Evolutionary conservation across 2,113 vertebrate species (phyloP).

Genomic region (Fukomys damarensis): DNA sequence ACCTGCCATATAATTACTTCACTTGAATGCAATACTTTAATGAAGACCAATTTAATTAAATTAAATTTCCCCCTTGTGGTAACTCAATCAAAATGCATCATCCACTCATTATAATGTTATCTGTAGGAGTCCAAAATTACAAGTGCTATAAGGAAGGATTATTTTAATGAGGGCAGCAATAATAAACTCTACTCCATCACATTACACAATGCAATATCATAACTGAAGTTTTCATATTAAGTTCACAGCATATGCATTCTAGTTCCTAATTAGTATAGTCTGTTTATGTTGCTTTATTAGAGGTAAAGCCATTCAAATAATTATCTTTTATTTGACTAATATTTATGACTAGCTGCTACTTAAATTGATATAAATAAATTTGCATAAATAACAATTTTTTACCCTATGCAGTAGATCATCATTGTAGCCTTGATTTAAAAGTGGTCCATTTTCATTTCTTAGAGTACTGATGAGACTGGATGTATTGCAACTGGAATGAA

Average conservation of each 20-base stretch:
- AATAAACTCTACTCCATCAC: constrained; percentile 83
- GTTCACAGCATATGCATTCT: constrained; percentile 77
- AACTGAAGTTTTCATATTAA: constrained; percentile 81
- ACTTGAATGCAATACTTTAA: constrained; percentile 88
- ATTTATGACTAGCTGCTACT: constrained; percentile 76
- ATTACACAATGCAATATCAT: constrained; percentile 80
- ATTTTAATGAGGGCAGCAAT: constrained; percentile 85
- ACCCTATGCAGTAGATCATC: constrained; percentile 59
- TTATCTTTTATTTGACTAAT: constrained; percentile 79
- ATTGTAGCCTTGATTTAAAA: constrained; percentile 58
- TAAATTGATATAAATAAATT: constrained; percentile 76
- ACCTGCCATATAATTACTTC: constrained; percentile 87
- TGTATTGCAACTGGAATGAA: neutral
- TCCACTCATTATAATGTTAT: constrained; percentile 88
- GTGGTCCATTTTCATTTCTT: constrained; percentile 18
- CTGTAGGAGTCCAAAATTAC: constrained; percentile 85
- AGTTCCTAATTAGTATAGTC: constrained; percentile 80
- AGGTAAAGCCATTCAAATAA: constrained; percentile 76
- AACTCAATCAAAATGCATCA: constrained; percentile 89
- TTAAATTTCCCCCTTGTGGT: constrained; percentile 89
- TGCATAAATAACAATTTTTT: constrained; percentile 73
- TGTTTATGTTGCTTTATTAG: constrained; percentile 75
- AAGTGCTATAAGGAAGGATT: constrained; percentile 83
- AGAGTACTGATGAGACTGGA: neutral
- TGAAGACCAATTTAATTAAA: constrained; percentile 90